Base-by-base conservation (phyloP, 2,888 invertebrate species). In the Subacronicta megacephala region DNA sequence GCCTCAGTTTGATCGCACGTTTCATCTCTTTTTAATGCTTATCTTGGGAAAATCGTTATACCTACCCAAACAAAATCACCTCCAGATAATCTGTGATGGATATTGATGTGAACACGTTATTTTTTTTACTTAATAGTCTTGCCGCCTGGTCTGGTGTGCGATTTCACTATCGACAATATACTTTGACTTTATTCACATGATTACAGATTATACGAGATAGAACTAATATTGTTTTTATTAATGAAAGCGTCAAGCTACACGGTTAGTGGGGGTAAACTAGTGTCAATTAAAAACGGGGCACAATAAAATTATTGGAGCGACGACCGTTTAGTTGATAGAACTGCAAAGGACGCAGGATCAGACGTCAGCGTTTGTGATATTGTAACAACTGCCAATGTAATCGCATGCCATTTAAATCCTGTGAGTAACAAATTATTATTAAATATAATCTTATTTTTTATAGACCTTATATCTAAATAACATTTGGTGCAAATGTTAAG, bases 331-430 rank as follows among this genome's bases (percentile, higher is more conserved):
- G 43, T 59, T 62, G 64, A 68, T 72, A 52, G 63, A 65, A 62
- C 45, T 64, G 67, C 62, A 61, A 52, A 49, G 58, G 57, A 37
- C 42, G 33, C 62, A 72, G 73, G 78, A 77, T 70, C 40, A 81
- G 75, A 78, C 72, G 70, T 75, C 76, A 81, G 33, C 23, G 52
- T 43, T 67, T 71, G 44, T 42, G 62, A 46, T 59, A 66, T 72
- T 67, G 9, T 23, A 73, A 47, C 63, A 73, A 47, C 63, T 54
- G 47, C 36, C 38, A 50, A 65, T 58, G 63, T 63, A 58, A 62
- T 50, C 37, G 53, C 47, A 17, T 37, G 54, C 42, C 46, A 31
- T 31, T 26, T 9, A 26, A 26, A 10, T 10, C 26, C 10, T 26
- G 3, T 18, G 4, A 18, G n/a, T n/a, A n/a, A n/a, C n/a, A n/a